Evolutionary conservation across 2,113 vertebrate genomes (phyloP).

Genomic region (Microcebus lehilahytsara): DNA sequence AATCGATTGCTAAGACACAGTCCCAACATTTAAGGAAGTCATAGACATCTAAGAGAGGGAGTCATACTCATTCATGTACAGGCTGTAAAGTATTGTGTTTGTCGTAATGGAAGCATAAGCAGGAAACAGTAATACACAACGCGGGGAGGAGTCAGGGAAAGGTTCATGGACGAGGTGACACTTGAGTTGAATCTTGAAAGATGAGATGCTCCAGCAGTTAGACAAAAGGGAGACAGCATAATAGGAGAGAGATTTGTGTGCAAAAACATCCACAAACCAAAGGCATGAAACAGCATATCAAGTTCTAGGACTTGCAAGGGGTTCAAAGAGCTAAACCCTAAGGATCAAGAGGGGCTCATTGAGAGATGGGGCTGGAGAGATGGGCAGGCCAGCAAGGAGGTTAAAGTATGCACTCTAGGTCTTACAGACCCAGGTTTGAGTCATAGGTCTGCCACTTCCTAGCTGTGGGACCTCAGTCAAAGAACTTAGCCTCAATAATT

Average conservation of each 20-base stretch:
- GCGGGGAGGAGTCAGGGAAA: neutral
- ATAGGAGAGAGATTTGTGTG: neutral
- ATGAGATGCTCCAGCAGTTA: neutral
- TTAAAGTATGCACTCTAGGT: neutral
- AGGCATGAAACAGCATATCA: neutral
- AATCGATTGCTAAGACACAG: neutral
- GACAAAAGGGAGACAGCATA: neutral
- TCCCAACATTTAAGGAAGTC: neutral
- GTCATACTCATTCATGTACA: neutral
- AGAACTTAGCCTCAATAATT: neutral
- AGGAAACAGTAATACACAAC: neutral
- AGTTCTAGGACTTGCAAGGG: neutral
- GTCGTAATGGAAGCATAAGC: neutral
- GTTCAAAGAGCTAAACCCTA: neutral
- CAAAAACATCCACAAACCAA: neutral
- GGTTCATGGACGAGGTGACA: neutral
- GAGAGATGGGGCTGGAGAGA: neutral
- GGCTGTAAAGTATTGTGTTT: neutral
- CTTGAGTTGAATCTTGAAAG: constrained; percentile 34
- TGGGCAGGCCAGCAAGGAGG: neutral
- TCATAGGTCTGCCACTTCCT: neutral
- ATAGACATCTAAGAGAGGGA: neutral
- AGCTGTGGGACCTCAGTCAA: neutral
- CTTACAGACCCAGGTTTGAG: neutral
- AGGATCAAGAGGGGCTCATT: neutral